phyloP scores from a whole-genome alignment of 2,797 vertebrate genomes.

The Percopsis omiscomaycus region DNA sequence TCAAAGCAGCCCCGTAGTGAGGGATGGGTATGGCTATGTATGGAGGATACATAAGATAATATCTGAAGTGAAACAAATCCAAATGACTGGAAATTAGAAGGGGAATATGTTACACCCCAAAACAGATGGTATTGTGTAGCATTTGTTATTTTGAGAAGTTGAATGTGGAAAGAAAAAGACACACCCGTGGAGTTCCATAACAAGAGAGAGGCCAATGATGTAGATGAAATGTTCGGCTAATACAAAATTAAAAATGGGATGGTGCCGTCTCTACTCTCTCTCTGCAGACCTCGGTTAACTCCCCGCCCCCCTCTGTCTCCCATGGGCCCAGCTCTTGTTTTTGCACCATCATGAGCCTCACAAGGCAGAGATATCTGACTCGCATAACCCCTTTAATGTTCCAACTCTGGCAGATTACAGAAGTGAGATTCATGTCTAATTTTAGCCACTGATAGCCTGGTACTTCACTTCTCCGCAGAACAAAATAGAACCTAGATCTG shows the following conservation, averaged over 20 bases:
- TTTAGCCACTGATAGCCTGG: conserved; percentile 33
- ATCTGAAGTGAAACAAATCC: conserved; percentile 55
- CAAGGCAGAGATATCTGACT: conserved; percentile 26
- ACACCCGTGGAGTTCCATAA: conserved; percentile 58
- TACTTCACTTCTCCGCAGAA: conserved; percentile 13
- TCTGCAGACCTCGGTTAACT: conserved; percentile 6
- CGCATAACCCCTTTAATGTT: conserved; percentile 34
- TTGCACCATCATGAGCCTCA: conserved; percentile 2
- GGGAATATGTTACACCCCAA: conserved; percentile 55
- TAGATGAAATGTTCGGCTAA: conserved; percentile 12
- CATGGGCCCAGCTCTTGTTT: conserved; percentile 3
- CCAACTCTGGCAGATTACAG: conserved; percentile 38
- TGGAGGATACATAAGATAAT: conserved; percentile 54
- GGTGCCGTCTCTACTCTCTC: background rate
- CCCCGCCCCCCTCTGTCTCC: conserved; percentile 9
- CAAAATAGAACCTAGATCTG: background rate
- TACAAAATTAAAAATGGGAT: background rate
- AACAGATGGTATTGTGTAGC: conserved; percentile 60
- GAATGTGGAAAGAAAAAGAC: conserved; percentile 14
- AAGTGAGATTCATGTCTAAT: conserved; percentile 52
- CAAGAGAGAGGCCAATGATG: conserved; percentile 50
- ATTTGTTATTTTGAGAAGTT: conserved; percentile 43
- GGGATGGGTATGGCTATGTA: conserved; percentile 41
- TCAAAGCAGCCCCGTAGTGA: conserved; percentile 6
- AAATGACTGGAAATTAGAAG: conserved; percentile 37